A percentile compares a stretch with the other conserved stretches of the same genome.
Conservation (phyloP, 1,140 invertebrate species). For the Linepithema humile region DNA sequence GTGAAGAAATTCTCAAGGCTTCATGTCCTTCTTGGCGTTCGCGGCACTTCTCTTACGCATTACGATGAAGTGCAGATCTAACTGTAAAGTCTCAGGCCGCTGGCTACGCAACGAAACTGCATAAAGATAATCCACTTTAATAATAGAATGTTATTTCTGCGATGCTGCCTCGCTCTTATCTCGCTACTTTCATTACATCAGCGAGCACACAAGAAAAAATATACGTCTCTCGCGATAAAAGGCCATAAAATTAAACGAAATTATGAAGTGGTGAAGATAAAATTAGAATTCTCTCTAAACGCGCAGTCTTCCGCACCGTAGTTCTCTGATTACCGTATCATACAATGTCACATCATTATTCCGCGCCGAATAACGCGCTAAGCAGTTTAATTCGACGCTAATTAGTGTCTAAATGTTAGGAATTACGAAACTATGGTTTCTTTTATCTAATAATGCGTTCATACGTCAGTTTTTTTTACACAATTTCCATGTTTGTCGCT, state of each 20-base stretch:
- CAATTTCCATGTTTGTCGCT: background rate
- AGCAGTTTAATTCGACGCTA: background rate
- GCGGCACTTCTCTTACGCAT: slow-evolving; percentile 7
- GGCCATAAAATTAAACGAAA: background rate
- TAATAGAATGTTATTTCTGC: background rate
- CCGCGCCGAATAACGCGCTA: background rate
- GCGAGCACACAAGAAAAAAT: background rate
- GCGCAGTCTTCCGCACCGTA: background rate
- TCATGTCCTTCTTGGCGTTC: background rate
- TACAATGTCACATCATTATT: background rate
- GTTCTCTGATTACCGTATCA: background rate
- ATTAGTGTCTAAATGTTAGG: background rate
- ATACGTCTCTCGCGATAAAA: background rate
- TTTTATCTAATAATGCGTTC: too few species aligned
- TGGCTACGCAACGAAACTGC: slow-evolving; percentile 35
- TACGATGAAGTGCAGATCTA: slow-evolving; percentile 25
- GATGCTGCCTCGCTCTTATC: slow-evolving; percentile 7
- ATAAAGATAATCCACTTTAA: slow-evolving; percentile 30
- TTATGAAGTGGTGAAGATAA: background rate
- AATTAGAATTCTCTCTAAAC: background rate
- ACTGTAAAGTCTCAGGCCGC: slow-evolving; percentile 41
- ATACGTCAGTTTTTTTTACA: background rate
- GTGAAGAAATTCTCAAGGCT: slow-evolving; percentile 33
- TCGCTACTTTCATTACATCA: background rate
- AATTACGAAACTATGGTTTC: background rate